These are phyloP conservation scores for Allobates femoralis DNA, from an alignment of 2,797 vertebrate genomes.

Conservation along the genomic window DNA sequence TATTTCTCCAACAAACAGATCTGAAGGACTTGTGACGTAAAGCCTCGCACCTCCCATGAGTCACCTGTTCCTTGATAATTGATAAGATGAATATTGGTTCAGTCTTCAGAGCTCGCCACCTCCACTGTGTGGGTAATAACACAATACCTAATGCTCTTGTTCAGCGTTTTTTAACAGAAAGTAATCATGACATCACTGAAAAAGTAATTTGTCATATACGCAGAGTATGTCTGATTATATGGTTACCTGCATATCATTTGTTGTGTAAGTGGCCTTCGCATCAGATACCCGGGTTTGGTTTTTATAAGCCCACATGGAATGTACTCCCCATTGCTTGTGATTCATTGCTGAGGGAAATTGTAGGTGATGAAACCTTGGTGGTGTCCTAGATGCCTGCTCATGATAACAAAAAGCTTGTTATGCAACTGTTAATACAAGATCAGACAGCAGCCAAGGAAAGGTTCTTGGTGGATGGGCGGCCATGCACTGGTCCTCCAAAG, in stretches of 20 bases:
- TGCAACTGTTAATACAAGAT: background rate
- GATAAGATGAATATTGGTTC: background rate
- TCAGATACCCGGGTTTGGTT: background rate
- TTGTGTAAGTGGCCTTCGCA: background rate
- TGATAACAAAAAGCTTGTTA: background rate
- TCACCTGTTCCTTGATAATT: background rate
- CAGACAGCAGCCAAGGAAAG: background rate
- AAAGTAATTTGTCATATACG: background rate
- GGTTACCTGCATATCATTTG: background rate
- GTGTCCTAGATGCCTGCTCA: background rate
- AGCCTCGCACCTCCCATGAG: no score
- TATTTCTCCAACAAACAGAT: background rate
- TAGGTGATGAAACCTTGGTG: background rate
- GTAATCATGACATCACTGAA: background rate
- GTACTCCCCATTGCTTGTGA: background rate
- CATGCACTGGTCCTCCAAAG: background rate
- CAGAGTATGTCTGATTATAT: background rate
- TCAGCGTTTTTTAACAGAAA: no score
- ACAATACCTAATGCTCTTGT: background rate
- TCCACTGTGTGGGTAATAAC: constrained; percentile 1
- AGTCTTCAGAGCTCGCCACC: background rate
- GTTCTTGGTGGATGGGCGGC: background rate
- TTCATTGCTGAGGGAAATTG: background rate
- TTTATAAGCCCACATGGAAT: background rate
- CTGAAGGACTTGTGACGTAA: background rate